Evolutionary conservation across 2,113 vertebrate genomes (phyloP), one percentile per base, ranked within the genome.

Genomic region (Varanus komodoensis): DNA sequence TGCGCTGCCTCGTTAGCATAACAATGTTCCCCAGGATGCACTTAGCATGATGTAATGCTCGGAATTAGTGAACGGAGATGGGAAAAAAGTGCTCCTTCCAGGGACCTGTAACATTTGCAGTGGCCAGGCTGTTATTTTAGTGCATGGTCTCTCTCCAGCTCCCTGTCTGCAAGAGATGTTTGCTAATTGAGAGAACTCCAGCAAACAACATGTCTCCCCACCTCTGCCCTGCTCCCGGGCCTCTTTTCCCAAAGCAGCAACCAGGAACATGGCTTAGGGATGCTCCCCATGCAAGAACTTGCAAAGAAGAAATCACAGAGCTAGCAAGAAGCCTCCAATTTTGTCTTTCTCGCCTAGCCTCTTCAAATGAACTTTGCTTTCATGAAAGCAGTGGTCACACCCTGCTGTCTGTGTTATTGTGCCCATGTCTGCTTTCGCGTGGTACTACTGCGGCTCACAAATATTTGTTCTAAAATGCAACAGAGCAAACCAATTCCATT

Each of bases 1-100:
- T 57, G 95, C 94, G 91, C 92, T 38, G 93, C 95, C 69, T 82
- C 84, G 98, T 99, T 98, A 97, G 92, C 98, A 98, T 98, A 92
- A 98, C 98, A 99, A 98, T 97, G 89, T 92, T 73, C 94, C 96
- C 97, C 97, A 96, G 97, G 98, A 97, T 97, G 97, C 97, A 96
- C 97, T 97, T 89, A 95, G 96, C 92, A 96, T 97, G 97, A 97
- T 97, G 98, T 96, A 96, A 98, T 95, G 95, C 95, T 96, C 92
- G 87, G 94, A 77, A 86, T 0, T 83, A 82, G 94, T 4, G 90
- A 89, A 89, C 83, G 89, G 81, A 93, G 89, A 92, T 91, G 92
- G 61, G 61, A 5, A 5, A 93, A 92, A 68, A 89, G 75, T 89
- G 79, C 82, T 85, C 68, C 44, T 6, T 32, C 94, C 90, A 29